phyloP scores from a whole-genome alignment of 2,797 vertebrate genomes.

The Bradypodion ventrale region DNA sequence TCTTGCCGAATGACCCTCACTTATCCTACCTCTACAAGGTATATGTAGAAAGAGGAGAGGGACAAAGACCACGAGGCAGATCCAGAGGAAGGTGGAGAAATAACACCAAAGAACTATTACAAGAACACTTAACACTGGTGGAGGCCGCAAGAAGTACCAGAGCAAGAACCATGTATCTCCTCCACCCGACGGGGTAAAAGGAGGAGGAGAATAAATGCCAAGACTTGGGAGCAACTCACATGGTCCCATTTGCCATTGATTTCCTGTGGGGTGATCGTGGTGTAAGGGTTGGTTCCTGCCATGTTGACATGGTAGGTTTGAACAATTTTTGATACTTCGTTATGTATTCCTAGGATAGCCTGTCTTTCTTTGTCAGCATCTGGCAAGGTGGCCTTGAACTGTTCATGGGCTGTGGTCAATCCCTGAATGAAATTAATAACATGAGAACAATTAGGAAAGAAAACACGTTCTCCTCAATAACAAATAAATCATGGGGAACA shows the following conservation, averaged over 20 bases:
- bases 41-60: too few species aligned
- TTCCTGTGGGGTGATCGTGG: constrained; percentile 93
- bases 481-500: rapidly evolving
- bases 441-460: constrained; percentile 5
- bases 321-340: constrained; percentile 95
- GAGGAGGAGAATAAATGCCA: constrained; percentile 12
- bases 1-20: not conserved
- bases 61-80: too few species aligned
- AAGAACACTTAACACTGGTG: too few species aligned
- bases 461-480: constrained; percentile 4
- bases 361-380: constrained; percentile 95
- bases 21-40: not conserved
- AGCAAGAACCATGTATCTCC: too few species aligned
- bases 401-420: constrained; percentile 94
- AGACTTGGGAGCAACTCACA: constrained; percentile 76
- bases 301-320: constrained; percentile 98
- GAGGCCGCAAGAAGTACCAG: too few species aligned
- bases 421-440: constrained; percentile 78
- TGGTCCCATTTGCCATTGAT: constrained; percentile 98
- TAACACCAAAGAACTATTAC: too few species aligned
- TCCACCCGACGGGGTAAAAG: too few species aligned
- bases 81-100: too few species aligned
- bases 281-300: constrained; percentile 94
- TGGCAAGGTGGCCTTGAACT: constrained; percentile 96
- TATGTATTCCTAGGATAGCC: constrained; percentile 96